Conservation (phyloP, 2,888 invertebrate species). For the Eupithecia exiguata region DNA sequence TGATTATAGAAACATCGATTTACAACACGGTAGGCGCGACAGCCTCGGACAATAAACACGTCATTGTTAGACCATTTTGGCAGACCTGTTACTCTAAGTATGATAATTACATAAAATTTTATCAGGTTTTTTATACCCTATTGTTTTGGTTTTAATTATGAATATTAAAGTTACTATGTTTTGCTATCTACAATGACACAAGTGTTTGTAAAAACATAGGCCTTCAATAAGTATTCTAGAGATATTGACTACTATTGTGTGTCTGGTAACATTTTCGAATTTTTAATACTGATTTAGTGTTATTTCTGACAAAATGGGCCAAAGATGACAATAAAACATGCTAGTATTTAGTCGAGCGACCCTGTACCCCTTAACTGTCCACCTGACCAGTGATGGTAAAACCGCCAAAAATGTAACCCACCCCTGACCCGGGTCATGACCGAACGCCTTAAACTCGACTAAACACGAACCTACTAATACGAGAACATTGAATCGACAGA, state of each 20-base stretch:
- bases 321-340: constrained; percentile 13
- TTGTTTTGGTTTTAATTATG: background rate
- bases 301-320: constrained; percentile 16
- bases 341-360: constrained; percentile 32
- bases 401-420: background rate
- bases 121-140: background rate
- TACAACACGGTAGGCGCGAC: constrained; percentile 61
- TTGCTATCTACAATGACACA: background rate
- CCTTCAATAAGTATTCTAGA: background rate
- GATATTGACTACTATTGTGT: background rate
- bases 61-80: constrained; percentile 15
- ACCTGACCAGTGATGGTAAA: background rate
- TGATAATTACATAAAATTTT: background rate
- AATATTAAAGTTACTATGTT: background rate
- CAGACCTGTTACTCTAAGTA: background rate
- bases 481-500: constrained; percentile 55
- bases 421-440: constrained; percentile 26
- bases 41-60: constrained; percentile 59
- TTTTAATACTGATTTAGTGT: background rate
- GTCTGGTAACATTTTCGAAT: background rate
- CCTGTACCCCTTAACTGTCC: constrained; percentile 4
- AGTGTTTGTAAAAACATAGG: background rate
- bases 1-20: constrained; percentile 54
- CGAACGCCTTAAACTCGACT: background rate
- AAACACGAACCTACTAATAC: background rate